Evolutionary conservation across 2,888 invertebrate species (phyloP).

Genomic region (Syrista parreyssii): DNA sequence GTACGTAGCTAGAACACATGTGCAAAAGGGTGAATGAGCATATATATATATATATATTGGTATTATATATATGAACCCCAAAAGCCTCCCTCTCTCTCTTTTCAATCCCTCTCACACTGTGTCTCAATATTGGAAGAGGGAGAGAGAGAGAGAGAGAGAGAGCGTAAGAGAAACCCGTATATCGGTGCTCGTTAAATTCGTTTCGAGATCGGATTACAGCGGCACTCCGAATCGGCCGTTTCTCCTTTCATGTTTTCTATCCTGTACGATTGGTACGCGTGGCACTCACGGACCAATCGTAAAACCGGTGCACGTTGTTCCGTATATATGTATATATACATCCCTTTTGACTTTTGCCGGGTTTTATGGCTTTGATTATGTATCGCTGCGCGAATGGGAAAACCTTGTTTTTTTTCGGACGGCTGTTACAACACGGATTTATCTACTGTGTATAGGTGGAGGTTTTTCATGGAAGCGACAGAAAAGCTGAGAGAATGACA

Average conservation of each 20-base stretch:
- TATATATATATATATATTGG: too few relatives aligned
- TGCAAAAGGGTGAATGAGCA: background rate
- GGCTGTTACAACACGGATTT: background rate
- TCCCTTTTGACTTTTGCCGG: background rate
- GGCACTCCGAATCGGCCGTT: background rate
- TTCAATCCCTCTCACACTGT: constrained; percentile 32
- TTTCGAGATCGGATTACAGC: constrained; percentile 21
- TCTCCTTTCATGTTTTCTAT: background rate
- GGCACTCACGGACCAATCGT: background rate
- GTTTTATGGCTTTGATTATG: background rate
- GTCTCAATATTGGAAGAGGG: constrained; percentile 23
- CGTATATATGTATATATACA: background rate
- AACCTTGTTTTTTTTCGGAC: background rate
- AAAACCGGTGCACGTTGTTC: background rate
- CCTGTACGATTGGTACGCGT: background rate
- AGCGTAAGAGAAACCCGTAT: constrained; percentile 16
- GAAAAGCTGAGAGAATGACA: background rate
- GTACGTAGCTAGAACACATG: background rate
- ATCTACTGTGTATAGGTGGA: background rate
- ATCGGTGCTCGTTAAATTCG: constrained; percentile 16
- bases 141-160: constrained; percentile 22
- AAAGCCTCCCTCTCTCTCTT: background rate
- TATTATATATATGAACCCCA: background rate
- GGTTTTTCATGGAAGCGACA: background rate
- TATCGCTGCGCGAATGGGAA: background rate